phyloP scores from a whole-genome alignment of 2,888 invertebrate genomes.

The Arge pagana region DNA sequence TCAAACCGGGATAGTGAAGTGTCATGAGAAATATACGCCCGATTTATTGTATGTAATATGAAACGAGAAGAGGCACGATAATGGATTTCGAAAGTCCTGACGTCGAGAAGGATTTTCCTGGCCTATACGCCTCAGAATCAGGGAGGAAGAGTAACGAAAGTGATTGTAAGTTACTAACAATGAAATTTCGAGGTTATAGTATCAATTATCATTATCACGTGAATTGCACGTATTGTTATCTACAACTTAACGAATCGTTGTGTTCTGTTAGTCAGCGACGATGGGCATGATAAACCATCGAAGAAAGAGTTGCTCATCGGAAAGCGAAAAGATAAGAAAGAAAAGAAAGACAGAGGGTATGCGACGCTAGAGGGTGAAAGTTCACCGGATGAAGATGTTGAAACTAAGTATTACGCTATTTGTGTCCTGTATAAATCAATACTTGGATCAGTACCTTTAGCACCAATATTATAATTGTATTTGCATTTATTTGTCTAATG shows the following conservation, averaged over 20 bases:
- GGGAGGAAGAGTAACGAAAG: constrained; percentile 80
- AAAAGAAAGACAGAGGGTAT: constrained; percentile 88
- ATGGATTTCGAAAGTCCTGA: constrained; percentile 90
- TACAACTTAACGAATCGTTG: constrained; percentile 1
- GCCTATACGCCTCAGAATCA: constrained; percentile 81
- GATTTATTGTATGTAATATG: too few relatives aligned
- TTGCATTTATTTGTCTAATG: too few relatives aligned
- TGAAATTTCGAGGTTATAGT: too few relatives aligned
- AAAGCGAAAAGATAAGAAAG: constrained; percentile 83
- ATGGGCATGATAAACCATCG: constrained; percentile 76
- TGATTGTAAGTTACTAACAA: constrained; percentile 69
- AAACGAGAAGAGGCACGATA: too few relatives aligned
- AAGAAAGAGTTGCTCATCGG: constrained; percentile 80
- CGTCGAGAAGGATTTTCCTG: constrained; percentile 89
- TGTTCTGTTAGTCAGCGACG: constrained; percentile 73
- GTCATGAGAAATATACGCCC: too few relatives aligned
- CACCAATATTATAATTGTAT: neutral
- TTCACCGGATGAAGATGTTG: constrained; percentile 86
- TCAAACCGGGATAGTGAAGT: too few relatives aligned
- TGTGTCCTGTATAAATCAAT: constrained; percentile 15
- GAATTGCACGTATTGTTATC: constrained; percentile 5
- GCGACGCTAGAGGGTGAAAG: constrained; percentile 92
- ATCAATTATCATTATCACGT: neutral
- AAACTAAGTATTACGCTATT: constrained; percentile 68
- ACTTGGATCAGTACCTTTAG: neutral